Conservation (phyloP, 2,113 vertebrate genomes). For the Sturnira hondurensis region DNA sequence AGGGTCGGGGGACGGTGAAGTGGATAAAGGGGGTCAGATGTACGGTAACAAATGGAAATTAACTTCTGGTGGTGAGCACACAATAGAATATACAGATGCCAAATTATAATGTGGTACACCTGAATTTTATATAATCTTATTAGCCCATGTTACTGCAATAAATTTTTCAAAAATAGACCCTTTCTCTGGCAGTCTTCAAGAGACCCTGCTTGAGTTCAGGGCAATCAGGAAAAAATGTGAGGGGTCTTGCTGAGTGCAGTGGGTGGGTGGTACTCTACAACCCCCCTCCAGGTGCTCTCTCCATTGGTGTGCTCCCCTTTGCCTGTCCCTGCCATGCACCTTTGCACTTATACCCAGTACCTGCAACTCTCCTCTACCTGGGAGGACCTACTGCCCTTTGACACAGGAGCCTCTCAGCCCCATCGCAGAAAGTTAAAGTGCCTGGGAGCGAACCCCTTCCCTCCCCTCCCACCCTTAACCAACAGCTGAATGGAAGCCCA, state of each 20-base stretch:
- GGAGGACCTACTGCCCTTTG: background rate
- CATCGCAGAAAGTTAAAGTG: background rate
- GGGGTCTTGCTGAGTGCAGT: background rate
- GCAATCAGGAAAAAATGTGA: background rate
- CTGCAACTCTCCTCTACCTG: background rate
- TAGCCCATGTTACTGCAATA: background rate
- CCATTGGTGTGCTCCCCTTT: background rate
- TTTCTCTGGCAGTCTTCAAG: background rate
- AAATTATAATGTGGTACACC: background rate
- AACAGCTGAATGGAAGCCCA: background rate
- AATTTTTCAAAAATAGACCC: background rate
- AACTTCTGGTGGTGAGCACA: background rate
- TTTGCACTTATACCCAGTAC: background rate
- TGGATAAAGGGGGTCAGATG: background rate
- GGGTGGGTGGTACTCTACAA: too few relatives aligned
- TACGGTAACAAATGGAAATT: background rate
- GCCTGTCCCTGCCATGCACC: fast-evolving
- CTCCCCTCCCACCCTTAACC: background rate
- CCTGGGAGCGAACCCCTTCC: too few relatives aligned
- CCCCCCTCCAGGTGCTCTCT: background rate
- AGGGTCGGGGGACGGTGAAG: too few relatives aligned
- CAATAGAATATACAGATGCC: background rate
- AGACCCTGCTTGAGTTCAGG: background rate
- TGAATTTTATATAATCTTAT: background rate
- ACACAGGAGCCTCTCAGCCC: background rate